These are phyloP conservation scores for Halichoeres trimaculatus DNA, from an alignment of 2,113 vertebrate genomes.

Conservation along the genomic window DNA sequence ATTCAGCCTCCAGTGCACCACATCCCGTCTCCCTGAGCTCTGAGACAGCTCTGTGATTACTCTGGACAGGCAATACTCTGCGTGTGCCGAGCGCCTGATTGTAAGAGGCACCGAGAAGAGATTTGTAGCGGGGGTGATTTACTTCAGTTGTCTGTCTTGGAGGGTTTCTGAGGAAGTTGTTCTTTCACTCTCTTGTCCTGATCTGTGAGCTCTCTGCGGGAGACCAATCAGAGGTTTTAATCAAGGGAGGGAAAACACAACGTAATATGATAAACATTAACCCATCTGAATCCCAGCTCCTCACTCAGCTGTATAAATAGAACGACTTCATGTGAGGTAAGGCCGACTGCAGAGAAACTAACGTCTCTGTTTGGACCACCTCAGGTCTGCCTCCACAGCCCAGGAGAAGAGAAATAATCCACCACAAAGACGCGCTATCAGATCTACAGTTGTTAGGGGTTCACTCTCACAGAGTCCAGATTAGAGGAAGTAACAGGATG, in stretches of 20 bases:
- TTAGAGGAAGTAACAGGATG: conserved; percentile 14
- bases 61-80: conserved; percentile 49
- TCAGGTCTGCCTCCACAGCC: conserved; percentile 25
- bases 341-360: conserved; percentile 47
- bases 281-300: not conserved
- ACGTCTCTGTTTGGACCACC: conserved; percentile 45
- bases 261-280: not conserved
- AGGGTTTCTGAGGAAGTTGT: conserved; percentile 20
- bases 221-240: conserved; percentile 6
- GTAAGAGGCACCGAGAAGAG: conserved; percentile 38
- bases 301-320: conserved; percentile 24
- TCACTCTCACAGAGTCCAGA: conserved; percentile 14
- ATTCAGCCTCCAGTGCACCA: conserved; percentile 29
- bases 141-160: conserved; percentile 40
- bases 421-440: conserved; percentile 23
- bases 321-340: conserved; percentile 16
- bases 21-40: conserved; percentile 35
- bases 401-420: conserved; percentile 18
- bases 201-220: conserved; percentile 5
- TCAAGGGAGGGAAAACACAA: conserved; percentile 22
- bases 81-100: conserved; percentile 35
- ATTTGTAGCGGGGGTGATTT: conserved; percentile 50
- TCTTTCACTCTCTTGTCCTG: conserved; percentile 1
- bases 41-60: conserved; percentile 57
- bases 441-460: conserved; percentile 22